Conservation (phyloP, 2,113 vertebrate species). For the Lagopus muta region DNA sequence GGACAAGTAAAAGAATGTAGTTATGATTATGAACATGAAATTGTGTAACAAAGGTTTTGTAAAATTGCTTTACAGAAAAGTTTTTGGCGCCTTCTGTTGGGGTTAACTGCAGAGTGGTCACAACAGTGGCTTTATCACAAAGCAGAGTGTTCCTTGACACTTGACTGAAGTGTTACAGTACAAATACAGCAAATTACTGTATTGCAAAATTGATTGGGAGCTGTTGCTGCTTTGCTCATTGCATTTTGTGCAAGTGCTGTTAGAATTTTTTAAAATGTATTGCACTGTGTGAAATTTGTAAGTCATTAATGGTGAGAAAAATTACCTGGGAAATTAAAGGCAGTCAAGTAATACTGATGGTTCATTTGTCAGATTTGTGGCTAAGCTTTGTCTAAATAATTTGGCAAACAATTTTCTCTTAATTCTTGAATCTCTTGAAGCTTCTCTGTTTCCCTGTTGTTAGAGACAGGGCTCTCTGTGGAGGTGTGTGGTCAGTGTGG, state of each 20-base stretch:
- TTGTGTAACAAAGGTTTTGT: background rate
- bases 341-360: conserved; percentile 23
- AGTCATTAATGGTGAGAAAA: conserved; percentile 53
- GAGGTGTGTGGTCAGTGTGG: background rate
- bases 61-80: background rate
- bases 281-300: conserved; percentile 13
- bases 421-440: conserved; percentile 3
- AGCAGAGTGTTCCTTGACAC: background rate
- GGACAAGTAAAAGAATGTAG: background rate
- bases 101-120: background rate
- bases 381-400: conserved; percentile 60
- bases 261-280: conserved; percentile 37
- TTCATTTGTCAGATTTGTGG: conserved; percentile 33
- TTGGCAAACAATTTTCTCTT: conserved; percentile 33
- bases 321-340: conserved; percentile 65
- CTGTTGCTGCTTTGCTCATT: conserved; percentile 26
- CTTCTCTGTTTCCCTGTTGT: background rate
- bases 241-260: background rate
- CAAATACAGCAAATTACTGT: conserved; percentile 40
- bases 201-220: conserved; percentile 42
- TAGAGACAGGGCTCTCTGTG: background rate
- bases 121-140: background rate
- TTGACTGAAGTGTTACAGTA: conserved; percentile 27
- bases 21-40: background rate
- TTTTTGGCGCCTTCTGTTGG: background rate